These are phyloP conservation scores for Furcula furcula DNA, from an alignment of 2,888 invertebrate species.

Conservation along the genomic window DNA sequence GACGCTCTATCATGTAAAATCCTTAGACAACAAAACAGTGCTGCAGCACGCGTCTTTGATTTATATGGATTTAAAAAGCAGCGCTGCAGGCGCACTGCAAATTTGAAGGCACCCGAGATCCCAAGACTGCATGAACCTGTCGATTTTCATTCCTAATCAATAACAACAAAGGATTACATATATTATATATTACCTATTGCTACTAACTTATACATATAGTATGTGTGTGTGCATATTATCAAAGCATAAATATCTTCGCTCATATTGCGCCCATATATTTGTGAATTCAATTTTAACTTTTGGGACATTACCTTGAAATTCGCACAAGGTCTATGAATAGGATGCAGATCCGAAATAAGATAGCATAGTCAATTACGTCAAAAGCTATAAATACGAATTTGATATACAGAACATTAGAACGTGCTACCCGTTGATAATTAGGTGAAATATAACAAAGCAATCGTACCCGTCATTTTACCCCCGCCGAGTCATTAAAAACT, in stretches of 20 bases:
- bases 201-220: not conserved
- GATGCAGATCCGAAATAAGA: not conserved
- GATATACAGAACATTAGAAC: too few relatives aligned
- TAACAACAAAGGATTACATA: too few relatives aligned
- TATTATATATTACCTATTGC: not conserved
- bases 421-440: too few relatives aligned
- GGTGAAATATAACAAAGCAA: too few relatives aligned
- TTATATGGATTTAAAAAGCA: too few relatives aligned
- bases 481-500: not conserved
- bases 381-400: too few relatives aligned
- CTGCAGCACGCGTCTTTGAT: too few relatives aligned
- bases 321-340: slow-evolving; percentile 21
- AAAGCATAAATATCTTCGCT: slow-evolving; percentile 2
- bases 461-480: not conserved
- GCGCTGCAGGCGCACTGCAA: too few relatives aligned
- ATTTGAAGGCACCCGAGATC: too few relatives aligned
- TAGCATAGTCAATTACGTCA: not conserved
- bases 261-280: slow-evolving; percentile 9
- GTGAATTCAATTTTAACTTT: slow-evolving; percentile 21
- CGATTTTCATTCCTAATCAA: slow-evolving; percentile 15
- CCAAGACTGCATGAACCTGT: slow-evolving; percentile 27
- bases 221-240: not conserved
- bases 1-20: too few relatives aligned
- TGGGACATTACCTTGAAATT: slow-evolving; percentile 12
- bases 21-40: too few relatives aligned